Evolutionary conservation across 2,888 invertebrate species (phyloP).

Genomic region (Andrena bicolor): DNA sequence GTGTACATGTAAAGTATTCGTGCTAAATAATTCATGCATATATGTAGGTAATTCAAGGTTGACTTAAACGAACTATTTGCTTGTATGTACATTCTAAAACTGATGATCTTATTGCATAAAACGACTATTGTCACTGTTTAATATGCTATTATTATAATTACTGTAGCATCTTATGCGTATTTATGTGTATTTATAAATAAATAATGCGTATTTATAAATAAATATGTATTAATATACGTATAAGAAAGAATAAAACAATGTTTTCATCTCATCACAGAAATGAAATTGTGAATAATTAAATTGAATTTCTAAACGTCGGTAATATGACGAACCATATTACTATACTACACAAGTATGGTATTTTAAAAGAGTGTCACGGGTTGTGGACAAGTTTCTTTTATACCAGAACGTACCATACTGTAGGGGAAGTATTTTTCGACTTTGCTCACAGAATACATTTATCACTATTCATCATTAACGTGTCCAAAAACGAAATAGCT

Average conservation of each 20-base stretch:
- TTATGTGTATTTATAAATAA: slow-evolving; percentile 21
- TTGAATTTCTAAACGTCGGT: background rate
- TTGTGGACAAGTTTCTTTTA: background rate
- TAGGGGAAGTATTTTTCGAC: background rate
- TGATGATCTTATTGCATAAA: background rate
- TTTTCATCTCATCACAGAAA: background rate
- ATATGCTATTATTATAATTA: background rate
- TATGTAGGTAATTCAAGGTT: slow-evolving; percentile 42
- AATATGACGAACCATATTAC: background rate
- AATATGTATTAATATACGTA: slow-evolving; percentile 5
- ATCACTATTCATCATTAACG: background rate
- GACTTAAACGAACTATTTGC: background rate
- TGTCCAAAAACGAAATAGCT: background rate
- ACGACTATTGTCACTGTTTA: background rate
- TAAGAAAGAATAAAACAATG: slow-evolving; percentile 6
- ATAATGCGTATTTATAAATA: slow-evolving; percentile 15
- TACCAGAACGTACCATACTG: background rate
- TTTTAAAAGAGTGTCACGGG: background rate
- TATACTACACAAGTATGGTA: background rate
- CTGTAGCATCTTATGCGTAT: slow-evolving; percentile 7
- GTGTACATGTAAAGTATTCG: background rate
- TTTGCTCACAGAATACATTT: background rate
- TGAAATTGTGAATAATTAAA: slow-evolving; percentile 5
- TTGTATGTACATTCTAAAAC: background rate
- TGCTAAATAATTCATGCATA: background rate